Conservation (phyloP, 2,888 invertebrate genomes). For the Hirtodrosophila duncani region DNA sequence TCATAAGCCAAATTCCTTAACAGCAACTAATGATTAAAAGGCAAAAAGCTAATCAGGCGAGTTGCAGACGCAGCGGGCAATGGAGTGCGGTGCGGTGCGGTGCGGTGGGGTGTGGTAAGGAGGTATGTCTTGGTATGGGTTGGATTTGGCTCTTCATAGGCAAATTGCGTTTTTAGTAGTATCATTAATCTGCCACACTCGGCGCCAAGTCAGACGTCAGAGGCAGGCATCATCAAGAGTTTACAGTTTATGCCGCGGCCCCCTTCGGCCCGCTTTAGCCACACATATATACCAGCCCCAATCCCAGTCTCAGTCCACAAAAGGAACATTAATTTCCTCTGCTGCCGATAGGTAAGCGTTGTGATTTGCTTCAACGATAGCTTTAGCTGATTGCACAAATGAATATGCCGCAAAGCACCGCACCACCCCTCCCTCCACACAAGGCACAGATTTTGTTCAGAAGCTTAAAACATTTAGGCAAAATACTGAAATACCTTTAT, state of each 20-base stretch:
- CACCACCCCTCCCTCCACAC: too few relatives aligned
- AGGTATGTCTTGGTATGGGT: slow-evolving; percentile 13
- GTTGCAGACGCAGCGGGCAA: slow-evolving; percentile 25
- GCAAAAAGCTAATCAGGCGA: slow-evolving; percentile 57
- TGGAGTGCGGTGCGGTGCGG: slow-evolving; percentile 10
- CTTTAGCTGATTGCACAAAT: slow-evolving; percentile 62
- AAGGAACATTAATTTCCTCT: slow-evolving; percentile 76
- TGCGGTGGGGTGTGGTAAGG: slow-evolving; percentile 5
- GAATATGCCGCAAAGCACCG: slow-evolving; percentile 35
- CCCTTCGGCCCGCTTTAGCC: too few relatives aligned
- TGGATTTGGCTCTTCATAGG: slow-evolving; percentile 5
- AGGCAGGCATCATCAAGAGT: slow-evolving; percentile 45
- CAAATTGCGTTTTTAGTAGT: slow-evolving; percentile 60
- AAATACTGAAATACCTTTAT: slow-evolving; percentile 28
- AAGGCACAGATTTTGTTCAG: too few relatives aligned
- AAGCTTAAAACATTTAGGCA: slow-evolving; percentile 3
- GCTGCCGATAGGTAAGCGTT: slow-evolving; percentile 34
- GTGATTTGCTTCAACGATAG: slow-evolving; percentile 49
- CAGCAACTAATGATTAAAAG: slow-evolving; percentile 64
- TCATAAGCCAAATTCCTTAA: slow-evolving; percentile 63
- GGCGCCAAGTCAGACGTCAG: slow-evolving; percentile 47
- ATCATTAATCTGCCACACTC: slow-evolving; percentile 68
- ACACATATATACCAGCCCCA: not conserved
- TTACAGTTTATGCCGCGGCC: slow-evolving; percentile 5
- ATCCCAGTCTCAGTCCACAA: slow-evolving; percentile 43